These are phyloP conservation scores for Pollenia angustigena DNA, from an alignment of 2,888 invertebrate genomes.

Conservation along the genomic window DNA sequence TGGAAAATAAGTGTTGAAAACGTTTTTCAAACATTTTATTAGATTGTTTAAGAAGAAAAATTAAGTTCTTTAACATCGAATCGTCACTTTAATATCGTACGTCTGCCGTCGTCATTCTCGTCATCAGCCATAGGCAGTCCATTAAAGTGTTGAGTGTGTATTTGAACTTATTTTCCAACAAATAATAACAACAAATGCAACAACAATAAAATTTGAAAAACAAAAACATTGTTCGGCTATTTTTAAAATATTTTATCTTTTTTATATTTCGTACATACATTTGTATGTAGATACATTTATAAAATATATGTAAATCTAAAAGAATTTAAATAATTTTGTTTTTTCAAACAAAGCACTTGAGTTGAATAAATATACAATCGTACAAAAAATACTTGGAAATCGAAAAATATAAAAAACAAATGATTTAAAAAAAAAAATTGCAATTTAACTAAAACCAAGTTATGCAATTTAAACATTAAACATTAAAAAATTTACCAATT, in stretches of 20 bases:
- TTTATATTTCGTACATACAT: not conserved
- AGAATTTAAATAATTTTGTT: conserved; percentile 62
- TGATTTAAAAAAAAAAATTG: not conserved
- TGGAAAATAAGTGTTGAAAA: not conserved
- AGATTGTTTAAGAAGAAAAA: conserved; percentile 17
- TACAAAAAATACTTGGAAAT: conserved; percentile 51
- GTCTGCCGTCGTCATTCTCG: conserved; percentile 11
- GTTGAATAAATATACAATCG: not conserved
- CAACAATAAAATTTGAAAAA: conserved; percentile 21
- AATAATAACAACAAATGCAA: conserved; percentile 39
- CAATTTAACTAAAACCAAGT: not conserved
- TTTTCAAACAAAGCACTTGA: conserved; percentile 54
- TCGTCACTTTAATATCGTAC: not conserved
- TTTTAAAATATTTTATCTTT: conserved; percentile 54
- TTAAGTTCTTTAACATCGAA: conserved; percentile 1
- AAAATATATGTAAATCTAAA: conserved; percentile 29
- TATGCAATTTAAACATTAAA: not conserved
- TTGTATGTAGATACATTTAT: not conserved
- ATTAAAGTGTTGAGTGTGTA: conserved; percentile 56
- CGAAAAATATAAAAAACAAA: conserved; percentile 24
- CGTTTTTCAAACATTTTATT: conserved; percentile 15
- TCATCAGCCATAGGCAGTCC: conserved; percentile 32
- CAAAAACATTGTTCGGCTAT: conserved; percentile 54
- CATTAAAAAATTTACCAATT: not conserved
- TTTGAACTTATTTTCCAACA: conserved; percentile 24